Percentiles rank a stretch among this genome's conserved stretches.
Evolutionary conservation across 2,797 vertebrate genomes (phyloP).

Genomic region (Acipenser transmontanus): DNA sequence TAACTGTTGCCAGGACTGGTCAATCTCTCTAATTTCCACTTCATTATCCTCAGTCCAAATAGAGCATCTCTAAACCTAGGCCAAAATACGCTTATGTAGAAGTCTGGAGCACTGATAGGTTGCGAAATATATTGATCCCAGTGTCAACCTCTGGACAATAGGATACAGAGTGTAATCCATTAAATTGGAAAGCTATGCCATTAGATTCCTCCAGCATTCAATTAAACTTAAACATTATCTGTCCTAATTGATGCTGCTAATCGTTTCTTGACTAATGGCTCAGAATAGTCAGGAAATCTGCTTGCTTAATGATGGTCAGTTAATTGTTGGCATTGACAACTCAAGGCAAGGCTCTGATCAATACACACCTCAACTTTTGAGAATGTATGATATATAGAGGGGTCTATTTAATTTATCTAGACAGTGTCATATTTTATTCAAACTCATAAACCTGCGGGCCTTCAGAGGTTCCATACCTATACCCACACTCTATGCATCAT

Average conservation of each 20-base stretch:
- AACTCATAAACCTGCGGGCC: no score
- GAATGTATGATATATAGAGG: no score
- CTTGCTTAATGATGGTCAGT: slow-evolving; percentile 47
- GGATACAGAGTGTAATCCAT: slow-evolving; percentile 43
- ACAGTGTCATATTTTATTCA: no score
- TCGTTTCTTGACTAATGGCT: slow-evolving; percentile 61
- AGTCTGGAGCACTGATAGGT: slow-evolving; percentile 44
- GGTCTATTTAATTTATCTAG: no score
- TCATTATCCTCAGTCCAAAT: slow-evolving; percentile 23
- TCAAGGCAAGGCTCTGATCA: slow-evolving; percentile 30
- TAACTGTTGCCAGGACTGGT: slow-evolving; percentile 19
- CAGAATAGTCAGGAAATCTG: slow-evolving; percentile 35
- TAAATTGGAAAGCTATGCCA: slow-evolving; percentile 54
- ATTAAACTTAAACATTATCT: slow-evolving; percentile 64
- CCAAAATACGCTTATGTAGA: slow-evolving; percentile 23
- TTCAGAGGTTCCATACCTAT: no score
- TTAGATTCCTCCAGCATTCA: slow-evolving; percentile 57
- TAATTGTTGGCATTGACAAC: slow-evolving; percentile 33
- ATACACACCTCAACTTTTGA: slow-evolving; percentile 18
- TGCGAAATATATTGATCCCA: slow-evolving; percentile 56
- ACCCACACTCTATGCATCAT: no score
- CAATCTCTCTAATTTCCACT: slow-evolving; percentile 24
- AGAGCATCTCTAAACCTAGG: slow-evolving; percentile 19
- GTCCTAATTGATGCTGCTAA: slow-evolving; percentile 60
- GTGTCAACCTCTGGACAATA: slow-evolving; percentile 37